Evolutionary conservation across 2,888 invertebrate genomes (phyloP).

Genomic region (Cerastoderma edule): DNA sequence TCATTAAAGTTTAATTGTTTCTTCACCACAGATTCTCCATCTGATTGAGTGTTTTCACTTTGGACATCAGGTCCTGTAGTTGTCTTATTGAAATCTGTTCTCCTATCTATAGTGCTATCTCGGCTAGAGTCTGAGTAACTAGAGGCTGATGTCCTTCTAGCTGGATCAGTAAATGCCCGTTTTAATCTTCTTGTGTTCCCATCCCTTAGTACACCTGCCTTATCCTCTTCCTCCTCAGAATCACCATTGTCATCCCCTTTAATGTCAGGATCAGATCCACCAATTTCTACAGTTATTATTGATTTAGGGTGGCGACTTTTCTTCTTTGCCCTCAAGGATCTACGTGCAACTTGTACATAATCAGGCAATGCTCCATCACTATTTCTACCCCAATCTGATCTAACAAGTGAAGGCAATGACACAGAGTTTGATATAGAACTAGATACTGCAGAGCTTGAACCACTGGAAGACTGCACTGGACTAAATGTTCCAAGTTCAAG

Average conservation of each 20-base stretch:
- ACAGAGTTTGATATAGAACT: constrained; percentile 60
- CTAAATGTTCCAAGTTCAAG: constrained; percentile 81
- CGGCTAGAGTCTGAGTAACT: constrained; percentile 21
- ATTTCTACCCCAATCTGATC: constrained; percentile 73
- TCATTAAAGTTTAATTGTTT: constrained; percentile 55
- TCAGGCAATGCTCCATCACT: constrained; percentile 82
- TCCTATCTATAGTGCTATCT: constrained; percentile 1
- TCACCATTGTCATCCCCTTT: constrained; percentile 34
- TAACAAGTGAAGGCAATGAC: constrained; percentile 73
- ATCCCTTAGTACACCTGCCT: background rate
- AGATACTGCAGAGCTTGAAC: constrained; percentile 33
- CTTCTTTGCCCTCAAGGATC: constrained; percentile 60
- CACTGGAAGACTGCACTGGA: constrained; percentile 59
- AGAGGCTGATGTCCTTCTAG: constrained; percentile 21
- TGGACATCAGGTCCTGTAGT: constrained; percentile 2
- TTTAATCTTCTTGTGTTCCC: constrained; percentile 36
- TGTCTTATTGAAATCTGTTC: constrained; percentile 6
- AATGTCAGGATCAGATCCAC: constrained; percentile 61
- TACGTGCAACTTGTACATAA: constrained; percentile 63
- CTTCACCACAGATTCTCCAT: constrained; percentile 30
- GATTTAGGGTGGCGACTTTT: constrained; percentile 53
- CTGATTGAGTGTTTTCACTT: constrained; percentile 2
- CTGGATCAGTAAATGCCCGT: constrained; percentile 58
- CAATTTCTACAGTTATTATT: constrained; percentile 60
- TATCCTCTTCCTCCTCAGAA: constrained; percentile 9